Evolutionary conservation across 2,888 invertebrate species (phyloP).

Genomic region (Oligia strigilis): DNA sequence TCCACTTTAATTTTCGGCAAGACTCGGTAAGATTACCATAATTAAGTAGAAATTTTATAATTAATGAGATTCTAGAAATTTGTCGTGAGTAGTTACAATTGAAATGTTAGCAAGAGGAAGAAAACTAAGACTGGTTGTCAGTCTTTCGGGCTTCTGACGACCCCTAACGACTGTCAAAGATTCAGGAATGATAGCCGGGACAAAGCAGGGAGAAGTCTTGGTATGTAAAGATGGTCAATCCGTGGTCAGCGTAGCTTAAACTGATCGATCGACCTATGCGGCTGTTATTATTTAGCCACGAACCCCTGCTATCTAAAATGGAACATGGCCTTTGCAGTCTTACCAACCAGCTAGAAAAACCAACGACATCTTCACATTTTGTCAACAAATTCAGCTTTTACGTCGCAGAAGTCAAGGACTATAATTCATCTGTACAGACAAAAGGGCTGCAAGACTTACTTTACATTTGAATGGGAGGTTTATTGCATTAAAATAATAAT

Average conservation of each 20-base stretch:
- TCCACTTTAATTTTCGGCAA: constrained; percentile 62
- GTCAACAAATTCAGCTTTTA: constrained; percentile 35
- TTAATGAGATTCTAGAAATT: constrained; percentile 38
- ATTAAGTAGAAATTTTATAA: constrained; percentile 68
- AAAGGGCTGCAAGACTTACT: constrained; percentile 74
- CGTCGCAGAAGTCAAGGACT: constrained; percentile 59
- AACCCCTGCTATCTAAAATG: neutral
- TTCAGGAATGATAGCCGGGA: neutral
- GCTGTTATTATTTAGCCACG: neutral
- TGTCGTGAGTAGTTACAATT: constrained; percentile 1
- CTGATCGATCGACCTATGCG: neutral
- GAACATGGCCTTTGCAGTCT: neutral
- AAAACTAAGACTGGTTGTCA: neutral
- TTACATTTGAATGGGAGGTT: constrained; percentile 77
- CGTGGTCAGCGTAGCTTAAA: neutral
- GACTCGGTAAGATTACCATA: constrained; percentile 66
- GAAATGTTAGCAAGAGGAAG: constrained; percentile 11
- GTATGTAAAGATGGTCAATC: neutral
- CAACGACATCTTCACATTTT: constrained; percentile 18
- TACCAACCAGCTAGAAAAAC: neutral
- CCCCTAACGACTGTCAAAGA: neutral
- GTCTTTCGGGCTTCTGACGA: neutral
- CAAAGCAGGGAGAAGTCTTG: neutral
- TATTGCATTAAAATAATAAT: constrained; percentile 80
- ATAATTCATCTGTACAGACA: constrained; percentile 71